These are phyloP conservation scores for Adineta ricciae DNA, from an alignment of 2,888 invertebrate genomes.

Conservation along the genomic window DNA sequence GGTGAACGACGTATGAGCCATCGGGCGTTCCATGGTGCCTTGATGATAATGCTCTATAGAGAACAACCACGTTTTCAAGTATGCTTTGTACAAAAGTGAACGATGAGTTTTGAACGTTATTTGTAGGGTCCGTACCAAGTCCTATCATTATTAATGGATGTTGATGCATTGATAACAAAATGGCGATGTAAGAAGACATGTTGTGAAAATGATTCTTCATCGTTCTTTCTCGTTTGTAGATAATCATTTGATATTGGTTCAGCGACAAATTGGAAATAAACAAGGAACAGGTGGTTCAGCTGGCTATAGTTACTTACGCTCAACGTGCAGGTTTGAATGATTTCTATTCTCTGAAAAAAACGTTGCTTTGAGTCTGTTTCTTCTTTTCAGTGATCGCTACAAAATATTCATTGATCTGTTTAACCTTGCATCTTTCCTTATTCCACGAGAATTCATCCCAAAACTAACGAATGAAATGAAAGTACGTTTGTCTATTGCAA, in stretches of 20 bases:
- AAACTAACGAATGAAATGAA: conserved; percentile 74
- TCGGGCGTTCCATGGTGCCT: conserved; percentile 83
- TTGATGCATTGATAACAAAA: conserved; percentile 91
- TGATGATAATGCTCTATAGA: conserved; percentile 91
- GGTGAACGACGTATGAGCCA: conserved; percentile 78
- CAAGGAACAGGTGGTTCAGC: conserved; percentile 90
- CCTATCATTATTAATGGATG: conserved; percentile 87
- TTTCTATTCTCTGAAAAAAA: neutral
- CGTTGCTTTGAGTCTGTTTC: too few relatives aligned
- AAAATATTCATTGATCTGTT: conserved; percentile 94
- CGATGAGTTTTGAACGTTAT: too few relatives aligned
- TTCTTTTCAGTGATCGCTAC: conserved; percentile 73
- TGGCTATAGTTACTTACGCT: conserved; percentile 90
- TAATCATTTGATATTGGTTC: conserved; percentile 94
- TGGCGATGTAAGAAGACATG: conserved; percentile 77
- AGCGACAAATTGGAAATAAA: conserved; percentile 93
- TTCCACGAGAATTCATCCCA: conserved; percentile 81
- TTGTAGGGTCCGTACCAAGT: conserved; percentile 69
- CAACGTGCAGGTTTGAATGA: conserved; percentile 70
- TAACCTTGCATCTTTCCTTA: conserved; percentile 86
- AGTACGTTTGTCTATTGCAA: conserved; percentile 54
- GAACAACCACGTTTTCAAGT: conserved; percentile 91
- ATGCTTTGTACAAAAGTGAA: neutral
- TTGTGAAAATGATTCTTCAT: too few relatives aligned
- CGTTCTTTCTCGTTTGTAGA: too few relatives aligned